These are phyloP conservation scores for Thalpophila matura DNA, from an alignment of 2,888 invertebrate species.

Conservation along the genomic window DNA sequence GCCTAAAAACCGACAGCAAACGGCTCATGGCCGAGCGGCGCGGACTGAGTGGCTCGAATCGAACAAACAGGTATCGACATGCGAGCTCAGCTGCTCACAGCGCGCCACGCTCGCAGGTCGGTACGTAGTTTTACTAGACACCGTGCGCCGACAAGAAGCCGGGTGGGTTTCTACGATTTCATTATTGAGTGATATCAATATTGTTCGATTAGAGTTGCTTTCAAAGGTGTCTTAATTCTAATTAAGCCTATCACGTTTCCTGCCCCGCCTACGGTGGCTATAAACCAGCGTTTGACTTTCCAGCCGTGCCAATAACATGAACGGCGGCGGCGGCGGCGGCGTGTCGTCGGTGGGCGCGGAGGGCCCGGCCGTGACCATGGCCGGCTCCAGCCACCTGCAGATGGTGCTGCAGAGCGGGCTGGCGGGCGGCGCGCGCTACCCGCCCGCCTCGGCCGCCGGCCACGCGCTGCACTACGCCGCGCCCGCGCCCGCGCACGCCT, in stretches of 20 bases:
- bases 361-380: conserved; percentile 53
- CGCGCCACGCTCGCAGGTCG: no score
- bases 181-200: neutral
- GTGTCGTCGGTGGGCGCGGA: conserved; percentile 51
- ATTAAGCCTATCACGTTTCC: no score
- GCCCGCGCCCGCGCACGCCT: conserved; percentile 73
- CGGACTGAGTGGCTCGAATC: no score
- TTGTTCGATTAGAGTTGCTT: neutral
- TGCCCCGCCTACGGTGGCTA: no score
- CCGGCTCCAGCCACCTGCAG: conserved; percentile 81
- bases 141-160: no score
- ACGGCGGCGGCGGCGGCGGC: conserved; percentile 73
- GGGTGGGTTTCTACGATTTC: neutral
- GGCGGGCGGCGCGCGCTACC: conserved; percentile 73
- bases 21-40: no score
- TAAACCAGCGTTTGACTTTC: conserved; percentile 7
- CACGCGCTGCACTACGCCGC: conserved; percentile 69
- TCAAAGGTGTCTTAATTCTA: neutral
- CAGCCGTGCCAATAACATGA: conserved; percentile 77
- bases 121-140: no score
- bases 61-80: no score
- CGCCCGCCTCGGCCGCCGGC: conserved; percentile 71
- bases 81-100: no score
- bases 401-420: conserved; percentile 86
- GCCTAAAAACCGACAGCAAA: no score